A percentile compares a stretch with the other conserved stretches of the same genome.
Conservation (phyloP, 2,113 vertebrate species). For the Halichoeres trimaculatus region DNA sequence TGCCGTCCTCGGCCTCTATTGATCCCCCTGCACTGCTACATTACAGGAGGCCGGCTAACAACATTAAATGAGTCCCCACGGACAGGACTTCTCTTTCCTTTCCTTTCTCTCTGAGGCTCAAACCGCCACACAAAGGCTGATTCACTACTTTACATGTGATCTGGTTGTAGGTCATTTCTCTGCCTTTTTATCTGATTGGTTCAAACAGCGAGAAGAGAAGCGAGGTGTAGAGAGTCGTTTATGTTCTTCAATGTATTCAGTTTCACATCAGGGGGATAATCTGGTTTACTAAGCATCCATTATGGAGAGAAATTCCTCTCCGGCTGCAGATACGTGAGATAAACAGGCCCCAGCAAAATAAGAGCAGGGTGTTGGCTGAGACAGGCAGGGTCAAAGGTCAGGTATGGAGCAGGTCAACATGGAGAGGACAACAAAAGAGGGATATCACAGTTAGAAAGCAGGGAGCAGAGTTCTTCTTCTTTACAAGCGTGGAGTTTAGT, state of each 20-base stretch:
- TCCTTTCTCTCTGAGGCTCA: neutral
- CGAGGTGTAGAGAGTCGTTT: neutral
- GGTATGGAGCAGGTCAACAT: conserved; percentile 32
- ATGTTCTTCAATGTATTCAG: neutral
- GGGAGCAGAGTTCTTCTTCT: conserved; percentile 43
- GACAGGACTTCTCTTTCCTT: conserved; percentile 22
- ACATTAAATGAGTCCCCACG: conserved; percentile 46
- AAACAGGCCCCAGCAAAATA: neutral
- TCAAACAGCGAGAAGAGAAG: neutral
- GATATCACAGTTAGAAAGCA: neutral
- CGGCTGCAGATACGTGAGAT: neutral
- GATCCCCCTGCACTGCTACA: conserved; percentile 69
- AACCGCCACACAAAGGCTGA: too few relatives aligned
- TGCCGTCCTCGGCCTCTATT: conserved; percentile 49
- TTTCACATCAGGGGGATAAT: neutral
- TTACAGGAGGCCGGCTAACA: conserved; percentile 51
- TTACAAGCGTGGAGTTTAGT: conserved; percentile 29
- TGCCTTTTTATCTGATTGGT: conserved; percentile 5
- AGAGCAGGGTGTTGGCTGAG: conserved; percentile 45
- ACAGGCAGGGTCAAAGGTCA: conserved; percentile 40
- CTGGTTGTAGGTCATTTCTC: neutral
- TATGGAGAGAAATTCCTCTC: neutral
- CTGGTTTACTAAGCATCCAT: neutral
- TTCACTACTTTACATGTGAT: too few relatives aligned
- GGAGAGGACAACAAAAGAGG: neutral